Evolutionary conservation across 2,888 invertebrate genomes (phyloP).

Genomic region (Pandemis corylana): DNA sequence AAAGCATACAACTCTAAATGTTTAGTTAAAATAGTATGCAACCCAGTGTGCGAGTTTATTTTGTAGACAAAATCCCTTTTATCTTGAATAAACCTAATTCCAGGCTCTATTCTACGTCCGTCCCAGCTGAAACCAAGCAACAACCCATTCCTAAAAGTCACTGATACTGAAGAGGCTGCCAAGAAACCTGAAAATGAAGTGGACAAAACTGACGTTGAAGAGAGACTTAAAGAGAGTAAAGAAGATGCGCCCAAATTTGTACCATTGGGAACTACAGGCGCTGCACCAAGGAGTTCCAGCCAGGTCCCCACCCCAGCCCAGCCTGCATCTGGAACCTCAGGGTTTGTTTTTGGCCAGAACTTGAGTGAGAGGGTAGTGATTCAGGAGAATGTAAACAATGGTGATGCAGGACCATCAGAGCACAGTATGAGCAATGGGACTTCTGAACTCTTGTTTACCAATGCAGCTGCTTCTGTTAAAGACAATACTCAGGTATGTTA

Average conservation of each 20-base stretch:
- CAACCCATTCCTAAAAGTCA: slow-evolving; percentile 73
- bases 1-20: too few relatives aligned
- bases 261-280: slow-evolving; percentile 71
- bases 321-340: slow-evolving; percentile 74
- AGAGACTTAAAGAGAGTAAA: slow-evolving; percentile 63
- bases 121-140: slow-evolving; percentile 72
- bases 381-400: slow-evolving; percentile 83
- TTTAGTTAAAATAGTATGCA: too few relatives aligned
- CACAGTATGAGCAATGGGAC: slow-evolving; percentile 84
- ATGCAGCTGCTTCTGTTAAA: slow-evolving; percentile 86
- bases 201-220: slow-evolving; percentile 57
- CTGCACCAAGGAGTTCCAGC: slow-evolving; percentile 69
- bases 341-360: slow-evolving; percentile 97
- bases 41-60: too few relatives aligned
- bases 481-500: slow-evolving; percentile 72
- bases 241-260: slow-evolving; percentile 79
- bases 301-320: slow-evolving; percentile 80
- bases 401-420: slow-evolving; percentile 67
- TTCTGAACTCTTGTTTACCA: slow-evolving; percentile 90
- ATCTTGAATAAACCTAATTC: slow-evolving; percentile 25
- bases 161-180: slow-evolving; percentile 50
- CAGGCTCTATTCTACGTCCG: slow-evolving; percentile 77
- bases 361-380: slow-evolving; percentile 93
- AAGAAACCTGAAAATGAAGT: slow-evolving; percentile 49
- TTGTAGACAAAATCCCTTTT: not conserved